These are phyloP conservation scores for Gymnoscopelus microlampas DNA, from an alignment of 2,797 vertebrate genomes.

Conservation along the genomic window DNA sequence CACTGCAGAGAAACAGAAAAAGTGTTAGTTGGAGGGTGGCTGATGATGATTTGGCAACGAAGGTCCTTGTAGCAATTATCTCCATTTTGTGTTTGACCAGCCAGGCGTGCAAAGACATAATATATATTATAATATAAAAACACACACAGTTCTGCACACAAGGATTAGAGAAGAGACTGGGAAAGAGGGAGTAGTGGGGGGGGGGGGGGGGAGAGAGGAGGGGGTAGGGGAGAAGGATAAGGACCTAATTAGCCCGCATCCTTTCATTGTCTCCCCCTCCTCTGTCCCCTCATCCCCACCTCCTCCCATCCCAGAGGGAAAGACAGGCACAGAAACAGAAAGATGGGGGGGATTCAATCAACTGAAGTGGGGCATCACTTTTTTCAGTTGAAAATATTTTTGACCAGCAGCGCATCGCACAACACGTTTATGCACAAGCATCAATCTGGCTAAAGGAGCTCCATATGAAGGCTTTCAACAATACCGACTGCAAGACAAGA, in stretches of 20 bases:
- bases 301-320: constrained; percentile 30
- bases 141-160: constrained; percentile 49
- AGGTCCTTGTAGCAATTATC: constrained; percentile 76
- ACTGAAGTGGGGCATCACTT: too few relatives aligned
- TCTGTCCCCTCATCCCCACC: constrained; percentile 19
- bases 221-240: constrained; percentile 73
- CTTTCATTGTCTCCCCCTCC: constrained; percentile 54
- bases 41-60: constrained; percentile 69
- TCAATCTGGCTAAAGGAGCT: too few relatives aligned
- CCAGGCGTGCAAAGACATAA: constrained; percentile 70
- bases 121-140: constrained; percentile 18
- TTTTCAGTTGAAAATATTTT: too few relatives aligned
- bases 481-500: too few relatives aligned
- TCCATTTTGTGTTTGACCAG: constrained; percentile 72
- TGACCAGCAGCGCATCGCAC: too few relatives aligned
- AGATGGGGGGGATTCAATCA: neutral
- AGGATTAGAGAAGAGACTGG: constrained; percentile 71
- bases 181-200: constrained; percentile 37
- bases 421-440: too few relatives aligned
- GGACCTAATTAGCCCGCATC: constrained; percentile 79
- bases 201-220: constrained; percentile 47
- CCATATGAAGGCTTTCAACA: too few relatives aligned
- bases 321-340: constrained; percentile 41
- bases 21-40: constrained; percentile 58
- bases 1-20: constrained; percentile 36